phyloP scores from a whole-genome alignment of 1,140 invertebrate species.

The Ceratosolen fusciceps region DNA sequence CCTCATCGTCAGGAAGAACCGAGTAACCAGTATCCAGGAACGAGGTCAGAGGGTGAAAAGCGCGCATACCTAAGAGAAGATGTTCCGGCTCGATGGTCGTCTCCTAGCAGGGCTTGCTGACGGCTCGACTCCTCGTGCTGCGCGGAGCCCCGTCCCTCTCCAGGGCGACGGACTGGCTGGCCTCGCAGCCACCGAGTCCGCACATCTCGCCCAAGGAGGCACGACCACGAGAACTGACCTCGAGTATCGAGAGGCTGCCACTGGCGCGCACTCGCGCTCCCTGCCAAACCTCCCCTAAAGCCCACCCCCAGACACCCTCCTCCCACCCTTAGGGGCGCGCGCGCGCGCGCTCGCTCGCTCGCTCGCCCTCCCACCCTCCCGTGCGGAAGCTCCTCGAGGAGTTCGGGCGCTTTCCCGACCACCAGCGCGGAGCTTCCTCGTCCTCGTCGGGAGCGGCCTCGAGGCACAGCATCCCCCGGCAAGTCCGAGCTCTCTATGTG shows the following conservation, averaged over 20 bases:
- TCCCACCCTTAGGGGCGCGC: too few relatives aligned
- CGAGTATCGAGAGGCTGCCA: background rate
- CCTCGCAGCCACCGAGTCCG: background rate
- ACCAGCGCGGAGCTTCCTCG: background rate
- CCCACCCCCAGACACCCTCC: background rate
- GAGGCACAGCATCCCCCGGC: background rate
- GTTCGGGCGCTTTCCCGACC: background rate
- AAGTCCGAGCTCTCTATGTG: conserved; percentile 25
- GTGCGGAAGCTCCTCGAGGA: background rate
- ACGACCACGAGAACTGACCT: background rate
- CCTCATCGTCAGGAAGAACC: background rate
- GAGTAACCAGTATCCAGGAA: background rate
- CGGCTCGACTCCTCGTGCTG: too few relatives aligned
- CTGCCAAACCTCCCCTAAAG: background rate
- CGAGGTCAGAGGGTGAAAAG: background rate
- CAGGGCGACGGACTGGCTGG: background rate
- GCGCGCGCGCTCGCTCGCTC: background rate
- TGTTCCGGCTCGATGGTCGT: background rate
- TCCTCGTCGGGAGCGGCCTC: background rate
- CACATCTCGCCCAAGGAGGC: conserved; percentile 13
- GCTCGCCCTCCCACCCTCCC: background rate
- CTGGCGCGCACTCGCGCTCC: background rate
- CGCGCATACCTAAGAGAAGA: background rate
- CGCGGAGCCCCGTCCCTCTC: background rate
- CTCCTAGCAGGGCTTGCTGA: background rate